Evolutionary conservation across 2,113 vertebrate genomes (phyloP), one percentile per base, ranked within the genome.

Genomic region (Eptatretus burgeri): DNA sequence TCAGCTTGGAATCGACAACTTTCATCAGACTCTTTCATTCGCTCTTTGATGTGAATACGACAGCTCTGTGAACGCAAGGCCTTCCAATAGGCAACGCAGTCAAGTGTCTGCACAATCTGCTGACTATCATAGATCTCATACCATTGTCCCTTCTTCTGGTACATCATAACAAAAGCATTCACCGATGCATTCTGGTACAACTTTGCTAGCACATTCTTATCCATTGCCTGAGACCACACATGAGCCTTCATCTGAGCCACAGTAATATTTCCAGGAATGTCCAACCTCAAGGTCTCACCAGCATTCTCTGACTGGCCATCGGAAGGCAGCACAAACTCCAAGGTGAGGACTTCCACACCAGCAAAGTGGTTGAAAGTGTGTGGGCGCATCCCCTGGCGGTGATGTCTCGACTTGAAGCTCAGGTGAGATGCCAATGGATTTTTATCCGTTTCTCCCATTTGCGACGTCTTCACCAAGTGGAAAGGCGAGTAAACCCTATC

Each of bases 41-140:
- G 56, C 56, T 60, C 56, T n/a, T 17, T n/a, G 10, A 60, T 20
- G 56, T 60, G 56, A 20, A 60, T 60, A n/a, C 56, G n/a, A n/a
- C 56, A 17, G 56, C n/a, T 17, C n/a, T 20, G n/a, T 12, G 56
- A 20, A 60, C n/a, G 20, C 56, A n/a, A 60, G n/a, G 11, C 12
- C 8, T 74, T 70, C 65, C 16, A 64, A 13, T 66, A 70, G 75
- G 75, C 77, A 5, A 74, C 72, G 13, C 74, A 70, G 64, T 77
- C 74, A 18, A 80, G 66, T 0, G 77, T 78, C 68, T 71, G 66
- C 65, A 81, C 64, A 13, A 78, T 69, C 69, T 80, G 77, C 65
- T 69, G 75, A 68, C 77, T 73, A 52, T 81, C 78, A 2, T 76
- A 77, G 63, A 76, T 76, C 68, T 81, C 79, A 50, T 74, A 78